phyloP scores from a whole-genome alignment of 2,113 vertebrate genomes.

The Orientallactaga bullata region DNA sequence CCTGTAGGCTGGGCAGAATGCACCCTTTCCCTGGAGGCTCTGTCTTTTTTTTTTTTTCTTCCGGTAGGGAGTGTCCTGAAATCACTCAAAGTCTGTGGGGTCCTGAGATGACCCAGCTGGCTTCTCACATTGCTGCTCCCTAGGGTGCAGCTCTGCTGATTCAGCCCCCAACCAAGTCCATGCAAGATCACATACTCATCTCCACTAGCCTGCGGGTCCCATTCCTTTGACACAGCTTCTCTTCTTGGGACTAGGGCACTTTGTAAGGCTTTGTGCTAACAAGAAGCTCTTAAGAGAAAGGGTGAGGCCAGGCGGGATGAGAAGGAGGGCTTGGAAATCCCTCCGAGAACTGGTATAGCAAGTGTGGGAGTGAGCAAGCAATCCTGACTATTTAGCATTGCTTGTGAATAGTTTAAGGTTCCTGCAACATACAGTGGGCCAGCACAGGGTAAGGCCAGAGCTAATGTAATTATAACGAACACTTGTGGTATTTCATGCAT shows the following conservation, averaged over 20 bases:
- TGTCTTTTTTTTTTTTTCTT: constrained; percentile 15
- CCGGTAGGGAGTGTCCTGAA: not conserved
- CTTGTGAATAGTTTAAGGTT: constrained; percentile 18
- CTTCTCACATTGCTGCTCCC: not conserved
- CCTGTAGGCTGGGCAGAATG: constrained; percentile 46
- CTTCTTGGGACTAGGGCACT: not conserved
- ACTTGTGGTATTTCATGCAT: not conserved
- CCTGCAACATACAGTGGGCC: not conserved
- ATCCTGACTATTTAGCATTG: not conserved
- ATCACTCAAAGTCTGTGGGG: not conserved
- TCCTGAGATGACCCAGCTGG: not conserved
- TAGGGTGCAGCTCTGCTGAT: not conserved
- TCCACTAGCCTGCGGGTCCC: not conserved
- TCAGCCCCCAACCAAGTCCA: not conserved
- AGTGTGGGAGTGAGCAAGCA: too few species aligned
- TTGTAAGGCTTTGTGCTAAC: constrained; percentile 4
- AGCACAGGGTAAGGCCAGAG: not conserved
- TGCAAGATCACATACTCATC: fast-evolving
- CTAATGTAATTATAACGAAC: not conserved
- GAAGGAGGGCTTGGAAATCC: not conserved
- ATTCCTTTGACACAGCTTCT: not conserved
- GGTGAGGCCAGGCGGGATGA: not conserved
- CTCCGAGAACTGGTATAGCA: not conserved
- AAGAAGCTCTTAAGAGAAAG: constrained; percentile 8
- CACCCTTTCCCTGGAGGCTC: not conserved